Conservation (phyloP, 2,888 invertebrate genomes). For the Caradrina kadenii region DNA sequence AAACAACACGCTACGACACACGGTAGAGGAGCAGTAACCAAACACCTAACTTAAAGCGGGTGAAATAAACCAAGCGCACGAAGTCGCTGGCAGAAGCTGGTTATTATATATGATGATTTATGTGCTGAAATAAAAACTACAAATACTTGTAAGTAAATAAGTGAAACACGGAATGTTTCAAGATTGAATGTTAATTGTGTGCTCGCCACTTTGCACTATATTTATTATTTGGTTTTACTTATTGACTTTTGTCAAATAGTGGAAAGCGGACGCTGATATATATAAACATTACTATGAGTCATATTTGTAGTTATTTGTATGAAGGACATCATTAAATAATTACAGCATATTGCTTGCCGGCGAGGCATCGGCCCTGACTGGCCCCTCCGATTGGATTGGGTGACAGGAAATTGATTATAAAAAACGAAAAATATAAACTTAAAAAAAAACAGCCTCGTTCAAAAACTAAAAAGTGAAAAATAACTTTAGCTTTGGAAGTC, state of each 20-base stretch:
- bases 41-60: no score
- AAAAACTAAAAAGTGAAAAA: no score
- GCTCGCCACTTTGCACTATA: conserved; percentile 12
- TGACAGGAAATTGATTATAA: no score
- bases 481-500: no score
- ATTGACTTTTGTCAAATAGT: conserved; percentile 18
- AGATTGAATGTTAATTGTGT: conserved; percentile 12
- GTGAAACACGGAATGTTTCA: conserved; percentile 28
- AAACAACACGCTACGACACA: no score
- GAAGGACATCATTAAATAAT: not conserved
- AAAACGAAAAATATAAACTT: no score
- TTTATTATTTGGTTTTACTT: conserved; percentile 20
- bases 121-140: conserved; percentile 10
- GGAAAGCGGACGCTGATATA: conserved; percentile 5
- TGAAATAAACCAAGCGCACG: no score
- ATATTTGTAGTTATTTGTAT: not conserved
- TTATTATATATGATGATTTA: not conserved
- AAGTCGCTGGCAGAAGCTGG: conserved; percentile 4
- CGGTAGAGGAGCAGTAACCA: no score
- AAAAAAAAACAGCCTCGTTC: no score
- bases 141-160: conserved; percentile 14
- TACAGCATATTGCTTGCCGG: no score
- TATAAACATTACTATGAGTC: not conserved
- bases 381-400: no score
- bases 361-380: no score